Percentiles rank a stretch among this genome's conserved stretches.
Conservation (phyloP, 2,888 invertebrate species). For the Conops quadrifasciatus region DNA sequence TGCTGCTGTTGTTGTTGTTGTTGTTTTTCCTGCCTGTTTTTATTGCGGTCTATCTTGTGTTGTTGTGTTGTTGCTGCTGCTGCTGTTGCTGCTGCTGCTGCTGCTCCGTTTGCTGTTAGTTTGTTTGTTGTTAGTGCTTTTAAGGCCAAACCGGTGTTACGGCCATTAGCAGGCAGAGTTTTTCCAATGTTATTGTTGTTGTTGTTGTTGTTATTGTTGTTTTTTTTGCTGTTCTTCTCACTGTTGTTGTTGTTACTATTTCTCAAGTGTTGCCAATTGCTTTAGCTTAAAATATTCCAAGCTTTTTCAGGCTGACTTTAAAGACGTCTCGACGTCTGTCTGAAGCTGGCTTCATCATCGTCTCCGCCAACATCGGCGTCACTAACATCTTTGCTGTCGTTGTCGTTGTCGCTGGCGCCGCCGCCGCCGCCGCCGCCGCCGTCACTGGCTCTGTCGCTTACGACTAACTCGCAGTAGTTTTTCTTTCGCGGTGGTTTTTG, state of each 20-base stretch:
- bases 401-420: background rate
- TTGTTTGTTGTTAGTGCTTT: constrained; percentile 39
- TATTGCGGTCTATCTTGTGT: constrained; percentile 40
- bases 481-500: background rate
- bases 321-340: constrained; percentile 20
- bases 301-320: constrained; percentile 13
- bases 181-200: constrained; percentile 17
- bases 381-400: background rate
- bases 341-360: background rate
- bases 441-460: constrained; percentile 15
- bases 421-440: constrained; percentile 6
- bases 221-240: no score
- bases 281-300: constrained; percentile 28
- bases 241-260: constrained; percentile 14
- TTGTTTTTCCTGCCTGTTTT: constrained; percentile 31
- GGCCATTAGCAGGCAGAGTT: constrained; percentile 30
- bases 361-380: constrained; percentile 8
- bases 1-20: constrained; percentile 27
- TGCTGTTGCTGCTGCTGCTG: constrained; percentile 41
- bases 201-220: constrained; percentile 16
- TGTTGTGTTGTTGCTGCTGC: constrained; percentile 24
- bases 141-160: no score
- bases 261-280: constrained; percentile 31
- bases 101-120: constrained; percentile 33
- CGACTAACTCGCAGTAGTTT: constrained; percentile 4